phyloP scores from a whole-genome alignment of 1,140 invertebrate species.

The Coptotermes formosanus region DNA sequence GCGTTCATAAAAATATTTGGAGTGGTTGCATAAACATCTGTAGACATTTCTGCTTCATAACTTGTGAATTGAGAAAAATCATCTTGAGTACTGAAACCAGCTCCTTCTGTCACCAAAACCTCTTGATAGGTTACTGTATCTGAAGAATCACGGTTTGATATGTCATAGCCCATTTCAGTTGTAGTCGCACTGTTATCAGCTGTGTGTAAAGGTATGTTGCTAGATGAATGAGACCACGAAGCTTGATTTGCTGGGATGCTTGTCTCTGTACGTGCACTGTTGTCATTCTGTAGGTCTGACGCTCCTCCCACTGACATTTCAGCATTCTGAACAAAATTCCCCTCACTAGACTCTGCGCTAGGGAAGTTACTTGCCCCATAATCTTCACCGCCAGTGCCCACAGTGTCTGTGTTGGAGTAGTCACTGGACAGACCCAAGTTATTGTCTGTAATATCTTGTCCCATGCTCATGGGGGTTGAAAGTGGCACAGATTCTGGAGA shows the following conservation, averaged over 20 bases:
- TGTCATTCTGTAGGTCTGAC: neutral
- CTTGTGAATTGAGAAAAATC: too few relatives aligned
- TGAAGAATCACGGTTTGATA: neutral
- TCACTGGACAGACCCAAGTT: neutral
- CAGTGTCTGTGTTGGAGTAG: neutral
- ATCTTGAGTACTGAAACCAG: too few relatives aligned
- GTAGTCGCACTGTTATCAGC: neutral
- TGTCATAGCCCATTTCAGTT: neutral
- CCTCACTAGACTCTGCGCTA: neutral
- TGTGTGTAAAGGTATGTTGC: neutral
- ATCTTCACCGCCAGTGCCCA: neutral
- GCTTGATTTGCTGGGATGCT: neutral
- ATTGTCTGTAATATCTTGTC: neutral
- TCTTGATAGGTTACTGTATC: neutral
- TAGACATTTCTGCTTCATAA: neutral
- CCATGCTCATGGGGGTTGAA: neutral
- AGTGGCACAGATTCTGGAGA: neutral
- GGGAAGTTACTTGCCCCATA: neutral
- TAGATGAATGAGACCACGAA: neutral
- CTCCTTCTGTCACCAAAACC: too few relatives aligned
- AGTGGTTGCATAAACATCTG: neutral
- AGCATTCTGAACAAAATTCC: neutral
- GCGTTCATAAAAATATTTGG: neutral
- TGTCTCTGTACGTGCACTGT: neutral
- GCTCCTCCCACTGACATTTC: neutral